Conservation (phyloP, 1,140 invertebrate species). For the Anagrus nilaparvatae region DNA sequence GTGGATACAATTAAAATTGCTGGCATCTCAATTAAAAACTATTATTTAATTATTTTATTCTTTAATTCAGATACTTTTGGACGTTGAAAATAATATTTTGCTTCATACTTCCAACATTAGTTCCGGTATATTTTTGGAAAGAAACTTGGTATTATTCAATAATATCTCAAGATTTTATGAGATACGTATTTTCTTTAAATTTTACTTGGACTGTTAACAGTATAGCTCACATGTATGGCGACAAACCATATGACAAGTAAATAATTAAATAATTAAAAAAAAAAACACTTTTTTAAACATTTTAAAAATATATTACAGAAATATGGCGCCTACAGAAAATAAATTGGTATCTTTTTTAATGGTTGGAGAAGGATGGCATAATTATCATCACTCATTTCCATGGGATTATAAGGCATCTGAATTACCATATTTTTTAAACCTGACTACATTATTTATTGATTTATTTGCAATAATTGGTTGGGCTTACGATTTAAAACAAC, state of each 20-base stretch:
- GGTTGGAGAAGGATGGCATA: conserved; percentile 58
- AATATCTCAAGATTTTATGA: conserved; percentile 66
- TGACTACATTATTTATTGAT: conserved; percentile 57
- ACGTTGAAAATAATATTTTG: conserved; percentile 43
- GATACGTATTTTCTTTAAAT: conserved; percentile 77
- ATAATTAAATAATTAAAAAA: conserved; percentile 13
- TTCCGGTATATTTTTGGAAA: conserved; percentile 76
- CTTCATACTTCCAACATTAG: conserved; percentile 48
- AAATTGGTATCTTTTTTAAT: conserved; percentile 39
- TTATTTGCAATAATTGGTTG: conserved; percentile 61
- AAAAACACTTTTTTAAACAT: too few species aligned
- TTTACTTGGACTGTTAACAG: conserved; percentile 91
- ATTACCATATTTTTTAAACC: conserved; percentile 41
- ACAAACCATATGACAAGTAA: conserved; percentile 82
- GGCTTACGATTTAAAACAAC: conserved; percentile 66
- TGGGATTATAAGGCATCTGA: conserved; percentile 72
- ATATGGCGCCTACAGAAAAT: conserved; percentile 12
- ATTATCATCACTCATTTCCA: conserved; percentile 88
- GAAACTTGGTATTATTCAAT: conserved; percentile 71
- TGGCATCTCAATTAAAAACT: too few species aligned
- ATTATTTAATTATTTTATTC: too few species aligned
- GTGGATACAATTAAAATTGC: too few species aligned
- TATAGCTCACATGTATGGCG: conserved; percentile 82
- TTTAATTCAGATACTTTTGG: conserved; percentile 41
- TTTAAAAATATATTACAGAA: conserved; percentile 3